Conservation (phyloP, 2,113 vertebrate species). For the Xenotilapia caudafasciata region DNA sequence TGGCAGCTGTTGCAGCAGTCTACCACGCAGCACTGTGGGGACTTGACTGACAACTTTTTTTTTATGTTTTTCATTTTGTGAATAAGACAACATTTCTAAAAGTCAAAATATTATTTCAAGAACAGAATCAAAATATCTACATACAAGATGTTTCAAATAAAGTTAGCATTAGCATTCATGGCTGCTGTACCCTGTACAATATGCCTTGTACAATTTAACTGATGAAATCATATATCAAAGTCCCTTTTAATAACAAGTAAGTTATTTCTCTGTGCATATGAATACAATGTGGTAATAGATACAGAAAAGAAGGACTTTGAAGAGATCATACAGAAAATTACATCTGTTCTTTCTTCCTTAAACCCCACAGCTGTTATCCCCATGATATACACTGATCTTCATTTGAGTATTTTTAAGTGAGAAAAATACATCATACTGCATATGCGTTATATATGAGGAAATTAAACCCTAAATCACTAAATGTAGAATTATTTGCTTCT, state of each 20-base stretch:
- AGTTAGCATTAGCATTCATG: background rate
- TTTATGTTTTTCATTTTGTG: background rate
- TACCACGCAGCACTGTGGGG: background rate
- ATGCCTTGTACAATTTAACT: background rate
- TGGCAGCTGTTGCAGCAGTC: background rate
- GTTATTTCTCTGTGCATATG: background rate
- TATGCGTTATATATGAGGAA: rapidly evolving
- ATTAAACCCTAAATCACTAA: background rate
- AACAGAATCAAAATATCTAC: background rate
- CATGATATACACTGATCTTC: background rate
- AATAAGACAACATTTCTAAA: background rate
- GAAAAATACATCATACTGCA: background rate
- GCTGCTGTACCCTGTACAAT: background rate
- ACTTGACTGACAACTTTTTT: background rate
- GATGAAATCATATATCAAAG: background rate
- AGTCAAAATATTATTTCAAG: background rate
- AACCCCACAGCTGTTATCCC: rapidly evolving
- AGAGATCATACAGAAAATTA: rapidly evolving
- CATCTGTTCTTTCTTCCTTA: background rate
- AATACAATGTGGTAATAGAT: background rate
- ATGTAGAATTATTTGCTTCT: background rate
- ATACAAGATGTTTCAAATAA: background rate
- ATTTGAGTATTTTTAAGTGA: background rate
- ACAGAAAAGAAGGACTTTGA: background rate
- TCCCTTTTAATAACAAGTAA: background rate